Percentiles rank a stretch among this genome's conserved stretches.
These are phyloP conservation scores for Sakesphorus luctuosus DNA, from an alignment of 2,113 vertebrate species.

Conservation along the genomic window DNA sequence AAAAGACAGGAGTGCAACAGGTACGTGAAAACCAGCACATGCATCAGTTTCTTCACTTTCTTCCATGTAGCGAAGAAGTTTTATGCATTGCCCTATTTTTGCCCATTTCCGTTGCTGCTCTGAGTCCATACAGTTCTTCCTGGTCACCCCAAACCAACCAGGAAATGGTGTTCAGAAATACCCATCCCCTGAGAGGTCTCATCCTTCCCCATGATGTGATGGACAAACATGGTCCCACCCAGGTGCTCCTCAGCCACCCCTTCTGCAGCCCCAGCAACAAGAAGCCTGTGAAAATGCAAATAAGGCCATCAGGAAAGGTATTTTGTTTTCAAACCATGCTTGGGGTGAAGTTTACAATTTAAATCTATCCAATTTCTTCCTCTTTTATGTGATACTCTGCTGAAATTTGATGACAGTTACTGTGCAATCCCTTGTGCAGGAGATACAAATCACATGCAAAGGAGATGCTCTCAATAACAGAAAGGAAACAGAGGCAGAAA, in stretches of 20 bases:
- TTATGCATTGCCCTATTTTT: neutral
- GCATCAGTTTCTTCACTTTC: neutral
- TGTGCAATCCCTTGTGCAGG: neutral
- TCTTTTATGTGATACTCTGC: neutral
- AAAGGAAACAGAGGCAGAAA: neutral
- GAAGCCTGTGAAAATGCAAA: neutral
- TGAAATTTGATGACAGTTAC: neutral
- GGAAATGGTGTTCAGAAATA: slow-evolving; percentile 1
- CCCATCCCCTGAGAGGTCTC: neutral
- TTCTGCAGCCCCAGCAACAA: neutral
- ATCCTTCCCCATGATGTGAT: accelerated
- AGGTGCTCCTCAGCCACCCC: neutral
- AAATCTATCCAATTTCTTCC: neutral
- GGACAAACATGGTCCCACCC: neutral
- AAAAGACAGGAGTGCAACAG: neutral
- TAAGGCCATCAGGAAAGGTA: neutral
- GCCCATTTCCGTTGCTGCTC: neutral
- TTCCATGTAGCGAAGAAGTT: neutral
- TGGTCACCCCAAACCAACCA: neutral
- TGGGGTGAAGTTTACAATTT: neutral
- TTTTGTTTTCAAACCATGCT: neutral
- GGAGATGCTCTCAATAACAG: neutral
- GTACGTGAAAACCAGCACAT: neutral
- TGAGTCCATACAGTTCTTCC: neutral
- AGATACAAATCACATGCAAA: neutral